Base-by-base conservation (phyloP, 2,797 vertebrate genomes). In the Pipistrellus pipistrellus region DNA sequence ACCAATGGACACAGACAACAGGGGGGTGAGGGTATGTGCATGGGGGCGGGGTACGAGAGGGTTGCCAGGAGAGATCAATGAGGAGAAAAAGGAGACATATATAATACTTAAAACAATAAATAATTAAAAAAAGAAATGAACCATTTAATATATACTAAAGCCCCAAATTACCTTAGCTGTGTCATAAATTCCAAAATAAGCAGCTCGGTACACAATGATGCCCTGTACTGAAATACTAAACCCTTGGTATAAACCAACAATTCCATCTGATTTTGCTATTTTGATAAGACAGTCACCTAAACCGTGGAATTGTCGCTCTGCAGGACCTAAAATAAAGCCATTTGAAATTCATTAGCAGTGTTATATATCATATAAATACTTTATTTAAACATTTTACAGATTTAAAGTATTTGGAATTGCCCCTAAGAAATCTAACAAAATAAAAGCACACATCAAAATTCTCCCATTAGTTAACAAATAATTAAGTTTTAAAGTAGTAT, bases 141-240 rank as follows among this genome's bases (percentile, higher is more conserved):
- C 9, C 46, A 30, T 46, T 59, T 90, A 96, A 35, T 48, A 89
- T 23, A 91, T 27, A 25, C 23, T 80, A 88, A 90, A 83, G 69
- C 8, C 14, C 27, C 87, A 97, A 97, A 76, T 92, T 96, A 95
- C 96, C 96, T 98, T 98, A 90, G 97, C 85, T 62, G 96, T 98
- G 88, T 97, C 90, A 27, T 97, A 96, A 93, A 94, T 97, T 94
- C 97, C 97, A 93, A 98, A 98, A 46, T 88, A 97, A 88, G 96
- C 97, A 88, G 97, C 95, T 93, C 73, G 27, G 88, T 97, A 97
- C 11, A 97, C 96, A 93, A 55, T 77, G 66, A 97, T 97, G 72
- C 98, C 97, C 82, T 98, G 96, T 25, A 92, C 97, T 12, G 97
- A 98, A 93, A 98, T 85, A 53, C 94, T 88, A 96, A 97, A 98